These are phyloP conservation scores for Phenganax subtilis DNA, from an alignment of 92 coral and sea anemone genomes.

Conservation along the genomic window DNA sequence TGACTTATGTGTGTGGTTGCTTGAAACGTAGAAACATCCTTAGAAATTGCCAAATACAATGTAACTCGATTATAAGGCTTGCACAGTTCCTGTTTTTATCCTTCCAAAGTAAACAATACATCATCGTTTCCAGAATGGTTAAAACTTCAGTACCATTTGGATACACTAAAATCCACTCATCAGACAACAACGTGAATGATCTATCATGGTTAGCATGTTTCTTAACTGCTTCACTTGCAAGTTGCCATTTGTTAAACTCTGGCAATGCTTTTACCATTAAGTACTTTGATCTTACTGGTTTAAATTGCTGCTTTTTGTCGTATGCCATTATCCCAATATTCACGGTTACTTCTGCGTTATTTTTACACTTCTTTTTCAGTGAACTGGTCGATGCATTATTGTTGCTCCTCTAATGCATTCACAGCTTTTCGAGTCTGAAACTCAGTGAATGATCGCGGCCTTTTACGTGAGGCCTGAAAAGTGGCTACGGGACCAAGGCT, in stretches of 20 bases:
- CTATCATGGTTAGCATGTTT: slow-evolving; percentile 21
- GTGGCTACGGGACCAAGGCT: not conserved
- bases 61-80: not conserved
- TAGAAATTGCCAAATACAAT: not conserved
- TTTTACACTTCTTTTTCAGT: slow-evolving; percentile 1
- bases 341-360: not conserved
- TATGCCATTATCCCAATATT: slow-evolving; percentile 13
- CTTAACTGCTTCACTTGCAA: slow-evolving; percentile 19
- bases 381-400: not conserved
- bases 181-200: not conserved
- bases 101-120: not conserved
- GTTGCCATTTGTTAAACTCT: slow-evolving; percentile 12
- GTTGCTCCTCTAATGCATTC: not conserved
- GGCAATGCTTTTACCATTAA: slow-evolving; percentile 11
- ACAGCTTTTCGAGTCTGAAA: not conserved
- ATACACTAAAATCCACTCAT: slow-evolving; percentile 5
- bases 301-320: not conserved
- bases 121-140: not conserved
- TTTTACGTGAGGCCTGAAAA: not conserved
- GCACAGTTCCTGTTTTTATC: no score
- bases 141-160: not conserved
- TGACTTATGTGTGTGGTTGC: not conserved
- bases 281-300: not conserved
- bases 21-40: not conserved
- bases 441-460: not conserved